Base-by-base conservation (phyloP, 2,797 vertebrate species). In the Myiothlypis chrysogaster region DNA sequence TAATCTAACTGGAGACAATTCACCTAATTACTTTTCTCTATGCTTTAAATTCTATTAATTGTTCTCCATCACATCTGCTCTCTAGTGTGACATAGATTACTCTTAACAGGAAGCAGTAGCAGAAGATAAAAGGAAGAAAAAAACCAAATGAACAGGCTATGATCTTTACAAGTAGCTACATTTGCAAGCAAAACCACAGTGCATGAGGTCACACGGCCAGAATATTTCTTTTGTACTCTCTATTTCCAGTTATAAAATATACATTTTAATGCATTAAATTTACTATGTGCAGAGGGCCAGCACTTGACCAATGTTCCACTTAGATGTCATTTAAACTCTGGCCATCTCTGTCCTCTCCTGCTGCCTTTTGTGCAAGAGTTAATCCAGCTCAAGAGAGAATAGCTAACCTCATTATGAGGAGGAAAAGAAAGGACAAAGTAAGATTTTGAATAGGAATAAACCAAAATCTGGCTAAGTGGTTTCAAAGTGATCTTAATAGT, bases 11-110 rank as follows among this genome's bases (percentile, higher is more conserved):
- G 76, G 57, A 91, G 82, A 57, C 50, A 68, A 77, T 89, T 81
- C 50, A 75, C 35, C 20, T 77, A 75, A 88, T 90, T 94, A 56
- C n/a, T 68, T 78, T 77, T 53, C 27, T 50, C 23, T 8, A 1
- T 77, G 30, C 86, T 94, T 90, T 81, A 81, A 81, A 83, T 65
- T 65, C 22, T 75, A 28, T 50, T 85, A 90, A 90, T 88, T 87
- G 18, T 75, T 92, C 92, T 71, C 64, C 8, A 22, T 15, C 32
- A 47, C 60, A 53, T 53, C 52, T 76, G 34, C 34, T 87, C 41
- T 87, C 52, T 30, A 52, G 28, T 32, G 22, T 87, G n/a, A 41
- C 34, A 50, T 1, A 49, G 64, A 77, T 71, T 53, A 15, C n/a
- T 70, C 60, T 60, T 80, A 63, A 87, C 11, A 50, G 35, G 61